Evolutionary conservation across 1,140 invertebrate species (phyloP).

Genomic region (Cyclargus thomasi): DNA sequence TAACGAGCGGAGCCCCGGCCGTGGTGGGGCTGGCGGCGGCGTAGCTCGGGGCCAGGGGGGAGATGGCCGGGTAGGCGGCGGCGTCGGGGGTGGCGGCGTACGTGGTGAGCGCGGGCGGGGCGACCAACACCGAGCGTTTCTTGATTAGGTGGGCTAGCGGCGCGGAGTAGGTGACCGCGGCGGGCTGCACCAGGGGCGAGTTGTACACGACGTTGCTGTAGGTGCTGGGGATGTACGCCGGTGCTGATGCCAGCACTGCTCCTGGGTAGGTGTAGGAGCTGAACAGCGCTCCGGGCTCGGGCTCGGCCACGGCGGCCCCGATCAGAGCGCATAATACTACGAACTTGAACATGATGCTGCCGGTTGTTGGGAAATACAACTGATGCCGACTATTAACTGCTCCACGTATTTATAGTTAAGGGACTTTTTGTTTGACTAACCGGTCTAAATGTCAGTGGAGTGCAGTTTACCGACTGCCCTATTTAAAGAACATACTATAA

Average conservation of each 20-base stretch:
- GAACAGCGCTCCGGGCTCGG: background rate
- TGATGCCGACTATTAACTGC: background rate
- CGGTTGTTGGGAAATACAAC: background rate
- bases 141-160: background rate
- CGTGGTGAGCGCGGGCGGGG: background rate
- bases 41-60: constrained; percentile 1
- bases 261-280: background rate
- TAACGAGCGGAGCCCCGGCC: background rate
- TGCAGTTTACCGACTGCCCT: background rate
- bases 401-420: constrained; percentile 4
- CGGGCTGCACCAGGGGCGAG: background rate
- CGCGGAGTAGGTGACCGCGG: background rate
- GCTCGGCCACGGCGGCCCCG: background rate
- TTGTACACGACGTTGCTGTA: background rate
- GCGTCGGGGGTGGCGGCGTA: background rate
- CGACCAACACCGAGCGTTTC: background rate
- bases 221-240: background rate
- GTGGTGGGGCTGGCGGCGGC: background rate
- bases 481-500: background rate
- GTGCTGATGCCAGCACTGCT: background rate
- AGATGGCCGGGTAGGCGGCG: background rate
- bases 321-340: constrained; percentile 9
- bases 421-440: constrained; percentile 8
- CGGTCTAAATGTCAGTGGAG: constrained; percentile 4
- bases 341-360: constrained; percentile 5